phyloP scores from a whole-genome alignment of 2,113 vertebrate genomes.

The Odocoileus hemionus region DNA sequence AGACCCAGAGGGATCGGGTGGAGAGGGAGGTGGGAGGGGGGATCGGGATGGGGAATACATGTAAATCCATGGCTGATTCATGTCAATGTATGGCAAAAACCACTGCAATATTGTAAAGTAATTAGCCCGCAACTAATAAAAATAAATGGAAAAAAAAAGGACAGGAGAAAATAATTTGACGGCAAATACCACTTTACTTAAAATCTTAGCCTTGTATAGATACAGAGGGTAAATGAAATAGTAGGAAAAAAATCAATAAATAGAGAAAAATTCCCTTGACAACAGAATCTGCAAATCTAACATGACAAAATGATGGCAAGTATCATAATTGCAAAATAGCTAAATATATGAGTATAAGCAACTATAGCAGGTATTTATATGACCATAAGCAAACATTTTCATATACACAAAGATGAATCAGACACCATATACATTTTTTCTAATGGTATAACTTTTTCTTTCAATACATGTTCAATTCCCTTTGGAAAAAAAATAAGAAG shows the following conservation, averaged over 20 bases:
- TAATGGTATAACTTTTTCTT: background rate
- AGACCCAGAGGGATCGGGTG: no score
- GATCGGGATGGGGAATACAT: no score
- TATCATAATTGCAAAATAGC: background rate
- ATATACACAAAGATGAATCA: background rate
- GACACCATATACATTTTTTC: background rate
- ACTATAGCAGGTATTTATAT: background rate
- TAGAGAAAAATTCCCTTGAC: background rate
- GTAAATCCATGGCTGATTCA: no score
- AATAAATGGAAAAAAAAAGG: background rate
- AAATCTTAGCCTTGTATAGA: background rate
- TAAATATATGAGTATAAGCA: background rate
- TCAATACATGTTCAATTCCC: background rate
- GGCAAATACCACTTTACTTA: background rate
- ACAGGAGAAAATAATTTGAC: background rate
- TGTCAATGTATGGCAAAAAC: no score
- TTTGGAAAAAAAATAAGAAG: background rate
- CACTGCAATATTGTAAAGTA: no score
- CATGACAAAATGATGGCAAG: background rate
- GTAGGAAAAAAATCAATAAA: background rate
- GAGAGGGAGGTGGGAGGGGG: no score
- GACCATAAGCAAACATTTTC: background rate
- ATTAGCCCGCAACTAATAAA: no score
- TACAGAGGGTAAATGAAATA: background rate
- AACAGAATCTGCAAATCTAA: background rate